Evolutionary conservation across 2,888 invertebrate species (phyloP).

Genomic region (Slavum lentiscoides): DNA sequence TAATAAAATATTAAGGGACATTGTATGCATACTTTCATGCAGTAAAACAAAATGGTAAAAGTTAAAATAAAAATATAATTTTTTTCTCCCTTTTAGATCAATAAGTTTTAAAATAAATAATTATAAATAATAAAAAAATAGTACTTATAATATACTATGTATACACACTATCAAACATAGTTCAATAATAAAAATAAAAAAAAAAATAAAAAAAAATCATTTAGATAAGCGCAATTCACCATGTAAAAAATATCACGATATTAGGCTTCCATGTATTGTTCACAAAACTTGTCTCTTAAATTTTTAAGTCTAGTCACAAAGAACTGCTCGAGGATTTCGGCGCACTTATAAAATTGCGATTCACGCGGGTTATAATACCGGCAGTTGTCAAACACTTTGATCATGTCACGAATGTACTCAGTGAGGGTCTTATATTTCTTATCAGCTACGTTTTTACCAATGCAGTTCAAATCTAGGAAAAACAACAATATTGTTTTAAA

Average conservation of each 20-base stretch:
- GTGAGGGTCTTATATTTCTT: slow-evolving; percentile 82
- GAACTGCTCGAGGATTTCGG: slow-evolving; percentile 90
- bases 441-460: slow-evolving; percentile 83
- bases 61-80: slow-evolving; percentile 39
- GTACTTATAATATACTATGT: too few relatives aligned
- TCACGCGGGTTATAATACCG: slow-evolving; percentile 95
- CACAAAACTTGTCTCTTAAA: slow-evolving; percentile 72
- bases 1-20: slow-evolving; percentile 25
- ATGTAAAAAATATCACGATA: not conserved
- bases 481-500: slow-evolving; percentile 48
- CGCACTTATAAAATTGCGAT: slow-evolving; percentile 94
- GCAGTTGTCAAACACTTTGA: slow-evolving; percentile 98
- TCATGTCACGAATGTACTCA: slow-evolving; percentile 97
- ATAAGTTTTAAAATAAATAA: slow-evolving; percentile 9
- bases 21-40: not conserved
- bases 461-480: slow-evolving; percentile 84
- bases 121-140: not conserved
- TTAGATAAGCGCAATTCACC: not conserved
- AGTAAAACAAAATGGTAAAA: slow-evolving; percentile 15
- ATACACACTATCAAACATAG: too few relatives aligned
- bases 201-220: slow-evolving; percentile 15
- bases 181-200: too few relatives aligned
- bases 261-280: slow-evolving; percentile 52
- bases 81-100: slow-evolving; percentile 26
- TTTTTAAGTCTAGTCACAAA: slow-evolving; percentile 92